These are phyloP conservation scores for Charaxes varanes DNA, from an alignment of 1,140 invertebrate genomes.

Conservation along the genomic window DNA sequence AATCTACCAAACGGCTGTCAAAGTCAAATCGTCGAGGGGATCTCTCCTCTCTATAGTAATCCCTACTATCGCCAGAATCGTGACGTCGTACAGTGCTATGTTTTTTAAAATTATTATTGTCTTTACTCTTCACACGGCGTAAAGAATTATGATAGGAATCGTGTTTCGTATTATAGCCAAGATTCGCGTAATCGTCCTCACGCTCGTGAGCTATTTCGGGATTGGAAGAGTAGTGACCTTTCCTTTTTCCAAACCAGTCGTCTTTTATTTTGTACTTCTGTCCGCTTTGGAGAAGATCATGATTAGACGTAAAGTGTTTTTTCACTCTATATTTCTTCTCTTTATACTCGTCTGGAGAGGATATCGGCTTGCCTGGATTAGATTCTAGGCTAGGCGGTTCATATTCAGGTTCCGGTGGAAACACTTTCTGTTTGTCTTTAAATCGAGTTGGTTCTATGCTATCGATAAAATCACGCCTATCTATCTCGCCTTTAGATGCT, in stretches of 20 bases:
- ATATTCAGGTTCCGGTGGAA: slow-evolving; percentile 74
- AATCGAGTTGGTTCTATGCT: slow-evolving; percentile 41
- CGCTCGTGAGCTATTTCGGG: slow-evolving; percentile 73
- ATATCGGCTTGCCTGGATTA: slow-evolving; percentile 74
- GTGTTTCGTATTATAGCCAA: slow-evolving; percentile 57
- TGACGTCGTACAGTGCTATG: slow-evolving; percentile 66
- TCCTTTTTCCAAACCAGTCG: slow-evolving; percentile 66
- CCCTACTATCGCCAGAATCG: slow-evolving; percentile 64
- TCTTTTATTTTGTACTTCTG: slow-evolving; percentile 68
- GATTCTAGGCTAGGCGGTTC: slow-evolving; percentile 80
- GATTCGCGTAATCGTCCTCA: slow-evolving; percentile 62
- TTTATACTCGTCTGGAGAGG: slow-evolving; percentile 75
- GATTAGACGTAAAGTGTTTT: slow-evolving; percentile 73
- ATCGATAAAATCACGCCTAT: slow-evolving; percentile 74
- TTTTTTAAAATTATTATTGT: slow-evolving; percentile 56
- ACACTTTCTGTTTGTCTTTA: slow-evolving; percentile 45
- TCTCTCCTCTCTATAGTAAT: slow-evolving; percentile 65
- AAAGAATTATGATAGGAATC: slow-evolving; percentile 75
- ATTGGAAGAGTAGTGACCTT: slow-evolving; percentile 74
- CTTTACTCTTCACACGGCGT: slow-evolving; percentile 60
- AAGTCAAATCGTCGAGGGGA: slow-evolving; percentile 66
- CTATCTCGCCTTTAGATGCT: slow-evolving; percentile 70
- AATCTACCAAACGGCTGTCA: slow-evolving; percentile 81
- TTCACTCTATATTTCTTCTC: slow-evolving; percentile 67
- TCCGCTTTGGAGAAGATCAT: slow-evolving; percentile 58